Conservation (phyloP, 1,140 invertebrate genomes). For the Lucilia cuprina region DNA sequence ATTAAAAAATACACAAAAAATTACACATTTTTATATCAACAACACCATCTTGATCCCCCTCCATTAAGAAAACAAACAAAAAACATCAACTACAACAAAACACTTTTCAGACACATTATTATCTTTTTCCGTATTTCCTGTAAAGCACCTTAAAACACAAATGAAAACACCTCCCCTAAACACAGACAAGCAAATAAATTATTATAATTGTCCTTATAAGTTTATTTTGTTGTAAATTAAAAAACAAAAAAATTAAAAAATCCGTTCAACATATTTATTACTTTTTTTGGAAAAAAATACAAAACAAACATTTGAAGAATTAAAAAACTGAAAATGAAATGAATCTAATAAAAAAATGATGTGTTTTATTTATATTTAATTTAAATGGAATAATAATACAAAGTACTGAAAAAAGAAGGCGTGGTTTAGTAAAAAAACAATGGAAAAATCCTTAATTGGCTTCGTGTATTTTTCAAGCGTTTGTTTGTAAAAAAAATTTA, state of each 20-base stretch:
- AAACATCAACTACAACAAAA: not conserved
- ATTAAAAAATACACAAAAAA: not conserved
- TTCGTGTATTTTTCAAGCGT: constrained; percentile 19
- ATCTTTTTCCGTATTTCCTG: not conserved
- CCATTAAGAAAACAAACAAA: not conserved
- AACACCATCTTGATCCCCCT: not conserved
- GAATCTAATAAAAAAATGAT: not conserved
- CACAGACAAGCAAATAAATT: not conserved
- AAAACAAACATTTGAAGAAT: constrained; percentile 34
- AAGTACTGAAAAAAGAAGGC: not conserved
- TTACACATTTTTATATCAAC: not conserved
- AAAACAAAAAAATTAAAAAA: not conserved
- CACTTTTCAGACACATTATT: not conserved
- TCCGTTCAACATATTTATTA: not conserved
- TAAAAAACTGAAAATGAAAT: constrained; percentile 21
- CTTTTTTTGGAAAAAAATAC: not conserved
- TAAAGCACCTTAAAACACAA: not conserved
- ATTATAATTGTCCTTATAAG: constrained; percentile 9
- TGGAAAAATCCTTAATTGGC: not conserved
- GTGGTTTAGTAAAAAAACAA: not conserved
- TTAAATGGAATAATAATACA: not conserved
- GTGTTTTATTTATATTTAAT: constrained; percentile 23
- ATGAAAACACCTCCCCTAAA: not conserved
- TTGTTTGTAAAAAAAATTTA: constrained; percentile 25
- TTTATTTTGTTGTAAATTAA: constrained; percentile 11